Evolutionary conservation across 2,113 vertebrate genomes (phyloP).

Genomic region (Platycercus adscitus): DNA sequence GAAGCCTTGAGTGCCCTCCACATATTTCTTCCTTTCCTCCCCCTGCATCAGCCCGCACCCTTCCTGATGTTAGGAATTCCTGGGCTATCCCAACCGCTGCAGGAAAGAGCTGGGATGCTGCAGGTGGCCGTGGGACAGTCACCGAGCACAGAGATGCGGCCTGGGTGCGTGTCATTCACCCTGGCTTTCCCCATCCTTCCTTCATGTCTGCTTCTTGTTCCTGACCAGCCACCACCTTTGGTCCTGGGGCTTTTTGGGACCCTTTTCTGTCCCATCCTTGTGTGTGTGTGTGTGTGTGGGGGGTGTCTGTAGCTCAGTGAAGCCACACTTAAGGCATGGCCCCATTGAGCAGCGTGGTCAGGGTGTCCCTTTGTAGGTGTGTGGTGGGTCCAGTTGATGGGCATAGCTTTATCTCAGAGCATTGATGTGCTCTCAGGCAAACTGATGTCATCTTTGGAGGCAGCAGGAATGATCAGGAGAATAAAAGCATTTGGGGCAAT

Average conservation of each 20-base stretch:
- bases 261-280: not conserved
- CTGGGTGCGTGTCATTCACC: not conserved
- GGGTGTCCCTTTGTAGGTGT: rapidly evolving
- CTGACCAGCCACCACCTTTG: not conserved
- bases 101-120: not conserved
- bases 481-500: rapidly evolving
- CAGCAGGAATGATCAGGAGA: not conserved
- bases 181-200: not conserved
- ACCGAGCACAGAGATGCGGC: rapidly evolving
- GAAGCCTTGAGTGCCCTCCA: not conserved
- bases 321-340: not conserved
- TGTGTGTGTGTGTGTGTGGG: too few species aligned
- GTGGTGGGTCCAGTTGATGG: rapidly evolving
- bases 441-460: rapidly evolving
- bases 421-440: too few species aligned
- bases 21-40: not conserved
- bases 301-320: not conserved
- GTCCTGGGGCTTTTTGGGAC: not conserved
- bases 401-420: not conserved
- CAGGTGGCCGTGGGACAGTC: rapidly evolving
- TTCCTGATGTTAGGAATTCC: not conserved
- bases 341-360: rapidly evolving
- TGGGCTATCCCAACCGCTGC: rapidly evolving
- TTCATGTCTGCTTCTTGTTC: rapidly evolving
- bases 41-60: not conserved